These are phyloP conservation scores for Monarcha castaneiventris DNA, from an alignment of 2,113 vertebrate genomes.

Conservation along the genomic window DNA sequence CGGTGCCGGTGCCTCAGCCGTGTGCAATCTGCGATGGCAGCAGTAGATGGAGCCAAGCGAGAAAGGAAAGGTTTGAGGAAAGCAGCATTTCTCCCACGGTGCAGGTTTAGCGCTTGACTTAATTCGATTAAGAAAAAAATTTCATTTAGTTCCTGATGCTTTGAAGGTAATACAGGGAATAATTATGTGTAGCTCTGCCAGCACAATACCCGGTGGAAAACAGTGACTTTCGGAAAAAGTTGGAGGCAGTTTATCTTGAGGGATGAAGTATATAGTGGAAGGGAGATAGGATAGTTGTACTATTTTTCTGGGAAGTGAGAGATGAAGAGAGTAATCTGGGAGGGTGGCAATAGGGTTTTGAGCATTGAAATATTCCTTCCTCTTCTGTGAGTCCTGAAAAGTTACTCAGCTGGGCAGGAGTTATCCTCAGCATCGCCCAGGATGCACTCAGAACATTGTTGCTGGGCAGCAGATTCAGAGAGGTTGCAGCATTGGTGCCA, in stretches of 20 bases:
- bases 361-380: background rate
- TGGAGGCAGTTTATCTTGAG: background rate
- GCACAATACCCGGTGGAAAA: background rate
- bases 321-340: background rate
- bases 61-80: background rate
- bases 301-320: background rate
- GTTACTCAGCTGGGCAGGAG: background rate
- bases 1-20: background rate
- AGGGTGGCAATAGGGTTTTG: background rate
- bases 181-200: background rate
- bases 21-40: background rate
- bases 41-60: constrained; percentile 62
- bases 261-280: background rate
- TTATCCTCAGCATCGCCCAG: background rate
- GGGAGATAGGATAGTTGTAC: background rate
- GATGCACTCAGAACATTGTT: rapidly evolving
- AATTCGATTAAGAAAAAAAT: background rate
- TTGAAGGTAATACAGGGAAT: background rate
- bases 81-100: background rate
- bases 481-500: background rate
- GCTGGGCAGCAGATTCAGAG: background rate
- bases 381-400: background rate
- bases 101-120: constrained; percentile 19
- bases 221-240: background rate
- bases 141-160: background rate